A percentile compares a stretch with the other conserved stretches of the same genome.
Conservation (phyloP, 2,797 vertebrate species). For the Furcifer pardalis region DNA sequence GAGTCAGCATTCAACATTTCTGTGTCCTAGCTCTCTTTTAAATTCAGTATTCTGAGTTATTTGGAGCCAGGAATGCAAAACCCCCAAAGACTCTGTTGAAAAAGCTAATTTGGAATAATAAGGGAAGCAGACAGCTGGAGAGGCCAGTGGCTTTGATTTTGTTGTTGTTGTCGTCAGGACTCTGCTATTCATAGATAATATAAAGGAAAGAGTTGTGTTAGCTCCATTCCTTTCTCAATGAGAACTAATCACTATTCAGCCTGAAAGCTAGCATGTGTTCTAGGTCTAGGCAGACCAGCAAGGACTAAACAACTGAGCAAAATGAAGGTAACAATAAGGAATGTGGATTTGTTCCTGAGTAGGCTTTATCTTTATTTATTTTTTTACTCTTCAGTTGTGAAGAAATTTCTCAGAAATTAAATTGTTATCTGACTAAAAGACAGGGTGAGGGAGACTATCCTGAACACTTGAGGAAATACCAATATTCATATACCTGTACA, state of each 20-base stretch:
- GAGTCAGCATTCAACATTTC: slow-evolving; percentile 7
- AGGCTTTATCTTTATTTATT: not conserved
- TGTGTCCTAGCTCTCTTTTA: not conserved
- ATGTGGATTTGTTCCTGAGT: not conserved
- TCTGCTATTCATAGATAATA: not conserved
- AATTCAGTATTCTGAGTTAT: not conserved
- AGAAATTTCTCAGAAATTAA: not conserved
- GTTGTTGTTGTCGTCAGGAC: not conserved
- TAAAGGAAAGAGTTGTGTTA: not conserved
- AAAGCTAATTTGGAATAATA: not conserved
- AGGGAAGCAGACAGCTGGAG: not conserved
- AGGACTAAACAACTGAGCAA: not conserved
- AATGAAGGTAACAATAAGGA: not conserved
- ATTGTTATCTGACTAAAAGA: not conserved
- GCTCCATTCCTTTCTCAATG: not conserved
- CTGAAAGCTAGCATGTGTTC: not conserved
- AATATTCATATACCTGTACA: no score
- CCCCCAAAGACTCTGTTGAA: not conserved
- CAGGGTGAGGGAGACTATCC: not conserved
- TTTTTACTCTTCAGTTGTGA: not conserved
- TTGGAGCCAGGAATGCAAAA: not conserved
- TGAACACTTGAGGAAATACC: not conserved
- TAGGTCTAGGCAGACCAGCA: not conserved
- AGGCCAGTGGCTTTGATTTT: not conserved
- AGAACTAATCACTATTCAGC: not conserved